Conservation (phyloP, 1,140 invertebrate genomes). For the Gryon sp. region DNA sequence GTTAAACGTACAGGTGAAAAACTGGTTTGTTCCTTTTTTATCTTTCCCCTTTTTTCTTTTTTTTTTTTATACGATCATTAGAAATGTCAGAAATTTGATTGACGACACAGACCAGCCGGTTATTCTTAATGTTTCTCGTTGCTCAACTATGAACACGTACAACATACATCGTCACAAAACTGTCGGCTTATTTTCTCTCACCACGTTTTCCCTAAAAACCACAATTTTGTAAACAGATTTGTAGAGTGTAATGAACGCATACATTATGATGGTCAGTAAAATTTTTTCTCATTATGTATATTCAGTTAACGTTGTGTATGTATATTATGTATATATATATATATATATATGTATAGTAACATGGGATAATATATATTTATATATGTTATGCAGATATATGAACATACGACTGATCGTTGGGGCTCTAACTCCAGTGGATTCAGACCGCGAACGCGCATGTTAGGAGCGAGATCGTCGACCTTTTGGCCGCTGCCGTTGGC, state of each 20-base stretch:
- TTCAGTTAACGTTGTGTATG: neutral
- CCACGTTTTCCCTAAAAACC: constrained; percentile 7
- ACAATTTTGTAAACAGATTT: constrained; percentile 16
- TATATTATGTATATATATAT: constrained; percentile 2
- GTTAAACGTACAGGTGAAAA: constrained; percentile 5
- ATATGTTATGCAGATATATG: no score
- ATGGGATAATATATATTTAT: neutral
- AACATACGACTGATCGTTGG: constrained; percentile 20
- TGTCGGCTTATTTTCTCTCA: neutral
- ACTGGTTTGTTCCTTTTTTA: constrained; percentile 11
- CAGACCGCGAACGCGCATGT: constrained; percentile 63
- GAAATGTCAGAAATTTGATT: constrained; percentile 34
- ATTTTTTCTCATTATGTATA: constrained; percentile 22
- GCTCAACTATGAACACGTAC: constrained; percentile 4
- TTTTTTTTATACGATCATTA: constrained; percentile 13
- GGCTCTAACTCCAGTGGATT: constrained; percentile 53
- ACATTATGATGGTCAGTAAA: constrained; percentile 2
- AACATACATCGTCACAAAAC: neutral
- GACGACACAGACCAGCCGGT: constrained; percentile 6
- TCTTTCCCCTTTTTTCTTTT: no score
- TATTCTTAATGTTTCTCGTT: constrained; percentile 3
- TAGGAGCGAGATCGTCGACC: constrained; percentile 62
- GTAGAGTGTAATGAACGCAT: neutral
- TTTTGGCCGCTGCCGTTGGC: constrained; percentile 51
- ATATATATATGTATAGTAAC: constrained; percentile 5